phyloP scores from a whole-genome alignment of 2,888 invertebrate genomes.

The Monochamus alternatus region DNA sequence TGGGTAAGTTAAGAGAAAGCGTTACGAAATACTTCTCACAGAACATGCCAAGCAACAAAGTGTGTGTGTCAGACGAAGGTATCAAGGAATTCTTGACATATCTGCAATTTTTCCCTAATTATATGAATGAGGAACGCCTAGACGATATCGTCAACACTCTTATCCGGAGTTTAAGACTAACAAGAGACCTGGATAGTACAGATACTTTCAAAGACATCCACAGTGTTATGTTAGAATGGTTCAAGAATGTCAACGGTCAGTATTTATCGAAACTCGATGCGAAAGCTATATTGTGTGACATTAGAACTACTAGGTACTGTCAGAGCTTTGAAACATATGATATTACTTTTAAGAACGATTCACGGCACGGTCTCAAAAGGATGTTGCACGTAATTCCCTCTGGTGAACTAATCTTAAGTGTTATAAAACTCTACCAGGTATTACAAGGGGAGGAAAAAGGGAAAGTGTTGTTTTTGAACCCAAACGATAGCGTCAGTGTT shows the following conservation, averaged over 20 bases:
- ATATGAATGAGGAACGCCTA: background rate
- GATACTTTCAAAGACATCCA: background rate
- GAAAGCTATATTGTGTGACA: background rate
- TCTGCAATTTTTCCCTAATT: conserved; percentile 12
- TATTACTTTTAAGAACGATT: conserved; percentile 17
- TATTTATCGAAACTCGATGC: background rate
- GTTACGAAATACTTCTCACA: background rate
- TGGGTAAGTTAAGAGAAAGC: background rate
- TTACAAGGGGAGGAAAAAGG: background rate
- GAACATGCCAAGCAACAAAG: background rate
- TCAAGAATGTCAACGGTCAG: background rate
- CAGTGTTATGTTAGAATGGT: background rate
- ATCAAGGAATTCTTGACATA: background rate
- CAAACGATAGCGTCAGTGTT: conserved; percentile 4
- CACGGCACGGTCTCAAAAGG: background rate
- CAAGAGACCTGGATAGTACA: background rate
- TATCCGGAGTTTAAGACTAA: background rate
- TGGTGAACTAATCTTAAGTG: background rate
- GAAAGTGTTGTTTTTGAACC: conserved; percentile 14
- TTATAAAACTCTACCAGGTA: conserved; percentile 5
- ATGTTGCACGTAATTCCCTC: background rate
- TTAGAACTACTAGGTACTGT: conserved; percentile 18
- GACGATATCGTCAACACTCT: background rate
- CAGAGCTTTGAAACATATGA: background rate
- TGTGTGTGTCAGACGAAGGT: background rate